Conservation (phyloP, 2,797 vertebrate species). For the Esox masquinongy region DNA sequence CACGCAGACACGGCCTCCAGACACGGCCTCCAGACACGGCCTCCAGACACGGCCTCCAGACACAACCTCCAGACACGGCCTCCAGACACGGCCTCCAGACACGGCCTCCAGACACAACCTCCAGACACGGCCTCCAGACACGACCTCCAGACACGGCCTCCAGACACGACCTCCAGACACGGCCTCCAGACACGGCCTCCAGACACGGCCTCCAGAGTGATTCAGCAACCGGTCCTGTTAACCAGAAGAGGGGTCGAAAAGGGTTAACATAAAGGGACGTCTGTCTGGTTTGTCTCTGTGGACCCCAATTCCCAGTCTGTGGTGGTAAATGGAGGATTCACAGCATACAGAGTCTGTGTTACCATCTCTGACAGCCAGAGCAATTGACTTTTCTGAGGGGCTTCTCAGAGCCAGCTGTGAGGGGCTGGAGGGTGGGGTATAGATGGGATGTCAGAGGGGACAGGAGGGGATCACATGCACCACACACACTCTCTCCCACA, state of each 20-base stretch:
- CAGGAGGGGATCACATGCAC: too few species aligned
- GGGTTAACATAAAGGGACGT: slow-evolving; percentile 19
- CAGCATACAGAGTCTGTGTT: slow-evolving; percentile 80
- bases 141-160: too few species aligned
- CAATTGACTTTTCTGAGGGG: slow-evolving; percentile 86
- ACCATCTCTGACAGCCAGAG: slow-evolving; percentile 83
- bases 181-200: too few species aligned
- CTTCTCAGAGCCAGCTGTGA: slow-evolving; percentile 89
- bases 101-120: background rate
- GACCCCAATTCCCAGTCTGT: slow-evolving; percentile 11
- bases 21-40: background rate
- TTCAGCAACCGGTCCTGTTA: background rate
- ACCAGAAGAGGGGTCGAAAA: background rate
- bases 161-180: too few species aligned
- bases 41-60: background rate
- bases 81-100: background rate
- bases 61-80: background rate
- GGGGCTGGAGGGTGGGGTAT: slow-evolving; percentile 58
- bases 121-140: too few species aligned
- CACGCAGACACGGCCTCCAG: background rate
- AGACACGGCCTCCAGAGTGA: background rate
- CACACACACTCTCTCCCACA: too few species aligned
- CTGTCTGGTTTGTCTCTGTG: background rate
- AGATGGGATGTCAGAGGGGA: too few species aligned
- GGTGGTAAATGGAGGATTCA: slow-evolving; percentile 74